Evolutionary conservation across 2,113 vertebrate species (phyloP), one percentile per base, ranked within the genome.

Genomic region (Penelope pileata): DNA sequence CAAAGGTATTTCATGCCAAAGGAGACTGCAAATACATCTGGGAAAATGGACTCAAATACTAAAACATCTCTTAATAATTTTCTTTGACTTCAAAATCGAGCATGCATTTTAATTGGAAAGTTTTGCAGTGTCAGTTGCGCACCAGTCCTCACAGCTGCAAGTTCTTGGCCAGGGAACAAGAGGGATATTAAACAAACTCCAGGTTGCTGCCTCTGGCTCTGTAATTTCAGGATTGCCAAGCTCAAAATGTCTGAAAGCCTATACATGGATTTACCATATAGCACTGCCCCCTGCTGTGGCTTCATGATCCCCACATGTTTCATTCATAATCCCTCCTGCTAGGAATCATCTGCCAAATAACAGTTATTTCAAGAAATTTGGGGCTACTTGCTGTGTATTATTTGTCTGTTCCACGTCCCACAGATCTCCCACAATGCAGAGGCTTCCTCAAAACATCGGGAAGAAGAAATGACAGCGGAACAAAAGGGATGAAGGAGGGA

Each of bases 221-320:
- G 42, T 4, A 26, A 47, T 76, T 43, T 69, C 91, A 69, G 27
- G 13, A 7, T 36, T 86, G 43, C 70, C 59, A 9, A 12, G 32
- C 62, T 50, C 73, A 94, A 92, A 67, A 93, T 88, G 77, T 74
- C 91, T 54, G 60, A 47, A 34, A 72, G 53, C 22, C 29, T 7
- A 17, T 6, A 10, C 26, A 47, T 66, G 86, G 86, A 95, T 95
- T 94, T 83, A 83, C 86, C 97, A 97, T 92, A 8, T 93, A 92
- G 96, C 90, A 96, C 75, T 97, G 95, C 95, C 96, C 96, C 86
- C 96, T 97, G 86, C 96, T 96, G 95, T n/a, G 90, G 29, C 69
- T 34, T 88, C 18, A 0, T 56, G 60, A 79, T 67, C 40, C 83
- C 89, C 96, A 93, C 88, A 60, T 2, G 1, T 14, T 51, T 76